These are phyloP conservation scores for Halesus radiatus DNA, from an alignment of 1,140 invertebrate genomes.

Conservation along the genomic window DNA sequence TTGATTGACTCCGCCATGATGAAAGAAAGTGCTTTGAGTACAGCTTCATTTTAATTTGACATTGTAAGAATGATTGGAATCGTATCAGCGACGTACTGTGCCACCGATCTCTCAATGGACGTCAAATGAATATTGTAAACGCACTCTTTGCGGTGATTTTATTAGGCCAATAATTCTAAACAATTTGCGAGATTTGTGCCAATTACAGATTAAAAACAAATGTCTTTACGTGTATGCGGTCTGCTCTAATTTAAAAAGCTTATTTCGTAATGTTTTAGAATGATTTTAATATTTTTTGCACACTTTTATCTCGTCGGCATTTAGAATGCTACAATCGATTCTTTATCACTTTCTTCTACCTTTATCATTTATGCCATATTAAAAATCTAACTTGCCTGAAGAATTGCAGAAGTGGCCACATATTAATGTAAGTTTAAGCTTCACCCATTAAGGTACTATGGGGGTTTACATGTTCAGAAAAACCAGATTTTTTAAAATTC, in stretches of 20 bases:
- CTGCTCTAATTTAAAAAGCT: neutral
- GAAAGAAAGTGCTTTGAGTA: slow-evolving; percentile 39
- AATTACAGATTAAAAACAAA: neutral
- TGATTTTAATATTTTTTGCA: no score
- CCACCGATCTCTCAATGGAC: slow-evolving; percentile 42
- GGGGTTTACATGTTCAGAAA: no score
- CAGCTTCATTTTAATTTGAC: slow-evolving; percentile 40
- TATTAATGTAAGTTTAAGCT: no score
- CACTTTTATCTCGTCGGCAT: no score
- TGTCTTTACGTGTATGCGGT: neutral
- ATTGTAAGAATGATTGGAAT: slow-evolving; percentile 37
- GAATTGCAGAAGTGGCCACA: no score
- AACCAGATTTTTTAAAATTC: no score
- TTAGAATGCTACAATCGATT: no score
- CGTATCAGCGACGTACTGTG: slow-evolving; percentile 36
- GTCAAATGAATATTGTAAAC: slow-evolving; percentile 45
- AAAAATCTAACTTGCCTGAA: no score
- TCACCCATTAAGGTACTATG: no score
- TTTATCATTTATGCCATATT: no score
- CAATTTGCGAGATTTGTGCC: neutral
- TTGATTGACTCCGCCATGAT: slow-evolving; percentile 47
- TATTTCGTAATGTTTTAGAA: neutral
- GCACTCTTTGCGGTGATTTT: slow-evolving; percentile 35
- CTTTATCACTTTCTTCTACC: no score
- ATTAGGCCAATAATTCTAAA: neutral